Evolutionary conservation across 2,888 invertebrate species (phyloP).

Genomic region (Podabrus alpinus): DNA sequence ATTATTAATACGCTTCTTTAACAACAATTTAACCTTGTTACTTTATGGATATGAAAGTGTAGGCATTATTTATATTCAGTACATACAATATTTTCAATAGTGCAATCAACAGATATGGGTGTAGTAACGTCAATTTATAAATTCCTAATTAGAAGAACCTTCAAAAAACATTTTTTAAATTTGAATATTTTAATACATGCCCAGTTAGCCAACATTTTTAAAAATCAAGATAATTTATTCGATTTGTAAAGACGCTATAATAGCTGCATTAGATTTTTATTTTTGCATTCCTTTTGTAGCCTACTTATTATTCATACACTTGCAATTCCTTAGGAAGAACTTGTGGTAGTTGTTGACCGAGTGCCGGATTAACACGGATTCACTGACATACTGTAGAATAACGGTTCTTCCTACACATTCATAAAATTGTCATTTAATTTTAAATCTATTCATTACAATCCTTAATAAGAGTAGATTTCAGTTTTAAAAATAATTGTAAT

Average conservation of each 20-base stretch:
- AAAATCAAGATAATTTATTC: no score
- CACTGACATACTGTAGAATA: slow-evolving; percentile 33
- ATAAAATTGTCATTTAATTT: slow-evolving; percentile 1
- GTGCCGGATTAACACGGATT: slow-evolving; percentile 29
- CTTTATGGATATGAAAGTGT: slow-evolving; percentile 3
- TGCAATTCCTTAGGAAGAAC: slow-evolving; percentile 3
- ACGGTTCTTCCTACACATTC: slow-evolving; percentile 24
- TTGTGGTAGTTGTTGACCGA: slow-evolving; percentile 28
- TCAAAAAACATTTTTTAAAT: not conserved
- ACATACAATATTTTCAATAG: not conserved
- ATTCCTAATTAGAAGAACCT: not conserved
- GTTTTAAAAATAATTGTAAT: not conserved
- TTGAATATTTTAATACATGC: not conserved
- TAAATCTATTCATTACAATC: not conserved
- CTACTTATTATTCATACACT: not conserved
- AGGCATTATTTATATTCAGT: not conserved
- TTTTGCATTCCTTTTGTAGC: not conserved
- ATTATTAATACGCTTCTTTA: not conserved
- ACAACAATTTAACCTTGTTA: not conserved
- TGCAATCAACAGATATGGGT: not conserved
- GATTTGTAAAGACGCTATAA: not conserved
- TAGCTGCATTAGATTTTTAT: not conserved
- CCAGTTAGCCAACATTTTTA: no score
- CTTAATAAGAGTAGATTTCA: not conserved
- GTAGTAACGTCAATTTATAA: not conserved